phyloP scores from a whole-genome alignment of 2,888 invertebrate species.

The Uropetala carovei region DNA sequence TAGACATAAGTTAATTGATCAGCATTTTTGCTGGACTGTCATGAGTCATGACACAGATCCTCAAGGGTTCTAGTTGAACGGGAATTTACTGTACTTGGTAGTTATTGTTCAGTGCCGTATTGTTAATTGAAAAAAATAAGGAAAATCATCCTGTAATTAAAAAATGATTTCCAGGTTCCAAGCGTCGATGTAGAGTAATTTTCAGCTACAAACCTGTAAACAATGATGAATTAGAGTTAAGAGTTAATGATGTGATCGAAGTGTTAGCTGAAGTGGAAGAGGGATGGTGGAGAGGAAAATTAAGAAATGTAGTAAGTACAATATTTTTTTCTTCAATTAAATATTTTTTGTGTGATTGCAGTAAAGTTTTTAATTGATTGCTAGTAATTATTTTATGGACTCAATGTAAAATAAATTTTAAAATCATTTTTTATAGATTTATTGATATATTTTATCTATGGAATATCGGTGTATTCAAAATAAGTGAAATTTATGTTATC shows the following conservation, averaged over 20 bases:
- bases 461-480: too few relatives aligned
- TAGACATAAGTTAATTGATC: too few relatives aligned
- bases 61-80: too few relatives aligned
- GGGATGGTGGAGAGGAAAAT: constrained; percentile 94
- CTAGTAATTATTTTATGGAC: not conserved
- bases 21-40: too few relatives aligned
- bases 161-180: constrained; percentile 69
- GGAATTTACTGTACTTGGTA: too few relatives aligned
- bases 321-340: not conserved
- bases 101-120: too few relatives aligned
- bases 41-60: too few relatives aligned
- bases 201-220: constrained; percentile 95
- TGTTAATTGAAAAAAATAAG: too few relatives aligned
- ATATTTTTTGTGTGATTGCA: too few relatives aligned
- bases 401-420: not conserved
- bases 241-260: constrained; percentile 92
- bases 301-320: constrained; percentile 82
- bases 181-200: constrained; percentile 87
- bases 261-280: constrained; percentile 95
- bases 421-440: not conserved
- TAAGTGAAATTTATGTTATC: too few relatives aligned
- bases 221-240: constrained; percentile 92
- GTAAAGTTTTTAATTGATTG: too few relatives aligned
- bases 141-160: constrained; percentile 1
- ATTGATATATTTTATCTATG: too few relatives aligned